Conservation (phyloP, 1,140 invertebrate genomes). For the Hypsibius dujardini region DNA sequence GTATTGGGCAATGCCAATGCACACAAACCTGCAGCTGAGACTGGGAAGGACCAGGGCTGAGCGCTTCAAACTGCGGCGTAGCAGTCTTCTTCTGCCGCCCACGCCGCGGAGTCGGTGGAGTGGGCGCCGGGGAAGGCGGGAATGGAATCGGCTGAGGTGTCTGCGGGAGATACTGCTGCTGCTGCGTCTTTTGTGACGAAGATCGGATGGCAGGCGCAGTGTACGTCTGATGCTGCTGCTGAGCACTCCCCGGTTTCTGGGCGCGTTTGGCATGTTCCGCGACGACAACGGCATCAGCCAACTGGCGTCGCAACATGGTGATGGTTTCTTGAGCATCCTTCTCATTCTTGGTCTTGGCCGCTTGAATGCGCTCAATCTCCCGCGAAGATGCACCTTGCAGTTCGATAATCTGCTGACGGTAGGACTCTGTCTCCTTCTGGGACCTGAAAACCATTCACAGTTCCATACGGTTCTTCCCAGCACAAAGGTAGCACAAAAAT, state of each 20-base stretch:
- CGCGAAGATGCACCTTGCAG: background rate
- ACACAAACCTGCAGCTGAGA: no score
- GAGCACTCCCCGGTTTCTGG: no score
- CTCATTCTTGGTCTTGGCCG: background rate
- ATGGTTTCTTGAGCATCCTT: background rate
- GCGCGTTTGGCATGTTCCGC: background rate
- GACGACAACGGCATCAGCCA: background rate
- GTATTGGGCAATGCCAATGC: no score
- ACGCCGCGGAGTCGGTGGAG: background rate
- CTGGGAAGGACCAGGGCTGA: no score
- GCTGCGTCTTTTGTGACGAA: background rate
- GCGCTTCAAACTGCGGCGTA: background rate
- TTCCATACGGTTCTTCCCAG: no score
- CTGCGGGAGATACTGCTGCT: background rate
- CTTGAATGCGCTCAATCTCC: background rate
- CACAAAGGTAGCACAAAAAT: no score
- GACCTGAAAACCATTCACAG: no score
- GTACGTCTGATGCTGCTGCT: no score
- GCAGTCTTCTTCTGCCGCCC: background rate
- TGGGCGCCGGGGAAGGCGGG: background rate
- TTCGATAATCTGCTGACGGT: slow-evolving; percentile 5
- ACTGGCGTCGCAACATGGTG: background rate
- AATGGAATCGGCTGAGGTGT: background rate
- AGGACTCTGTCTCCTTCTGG: background rate
- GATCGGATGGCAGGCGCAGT: background rate